Base-by-base conservation (phyloP, 2,113 vertebrate species). In the Dicaeum eximium region DNA sequence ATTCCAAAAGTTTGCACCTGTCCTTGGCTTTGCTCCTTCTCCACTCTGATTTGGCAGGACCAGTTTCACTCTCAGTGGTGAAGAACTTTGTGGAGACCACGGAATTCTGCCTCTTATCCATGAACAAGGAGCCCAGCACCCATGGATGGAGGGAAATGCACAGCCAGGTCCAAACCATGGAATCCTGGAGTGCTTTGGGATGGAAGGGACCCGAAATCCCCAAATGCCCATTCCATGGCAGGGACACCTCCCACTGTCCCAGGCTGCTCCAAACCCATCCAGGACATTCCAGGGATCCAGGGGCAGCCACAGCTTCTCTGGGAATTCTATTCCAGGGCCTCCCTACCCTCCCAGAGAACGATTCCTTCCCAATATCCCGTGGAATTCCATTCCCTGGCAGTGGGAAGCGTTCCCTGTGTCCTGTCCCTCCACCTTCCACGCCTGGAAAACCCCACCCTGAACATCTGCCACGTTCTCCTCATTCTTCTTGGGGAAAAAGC, bases 291-390 rank as follows among this genome's bases (percentile, higher is more conserved):
- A 81, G 78, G 69, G 78, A 53, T n/a, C 64, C 54, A 53, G 60
- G 67, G 27, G 51, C 66, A 80, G 58, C 50, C 75, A 3, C 69
- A 81, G 60, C 53, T 10, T 0, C 7, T 53, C 38, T 81, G 69
- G 37, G 45, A 15, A 74, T 3, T 3, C 33, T 0, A 9, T 19
- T 0, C 35, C 58, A 72, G 30, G 0, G 0, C 17, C 30, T 64
- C 0, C 21, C 9, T 35, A 25, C 21, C 14, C 25, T 72, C 19
- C 7, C 33, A n/a, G 53, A 13, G 40, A 42, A 42, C 40, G 14
- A 61, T 47, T 40, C 30, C n/a, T 54, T 10, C 69, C 61, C 69
- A n/a, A 15, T 1, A 1, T 58, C 37, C 48, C 37, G 33, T 3
- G 13, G 0, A 33, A 16, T 37, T 60, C 23, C 35, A 18, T 5